Evolutionary conservation across 2,797 vertebrate genomes (phyloP).

Genomic region (Sardinella longiceps): DNA sequence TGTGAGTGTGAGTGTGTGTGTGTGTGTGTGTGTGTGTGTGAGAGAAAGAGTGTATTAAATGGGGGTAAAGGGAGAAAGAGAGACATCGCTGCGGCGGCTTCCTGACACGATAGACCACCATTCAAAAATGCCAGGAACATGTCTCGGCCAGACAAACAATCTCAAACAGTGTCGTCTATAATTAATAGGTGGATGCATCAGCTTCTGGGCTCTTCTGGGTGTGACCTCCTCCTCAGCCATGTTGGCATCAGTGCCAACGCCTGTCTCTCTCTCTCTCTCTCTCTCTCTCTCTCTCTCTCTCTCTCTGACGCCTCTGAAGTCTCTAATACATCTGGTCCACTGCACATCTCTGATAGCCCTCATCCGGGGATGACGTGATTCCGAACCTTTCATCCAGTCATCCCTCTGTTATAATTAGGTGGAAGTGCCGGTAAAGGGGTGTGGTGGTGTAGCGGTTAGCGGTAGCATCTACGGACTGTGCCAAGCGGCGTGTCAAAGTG

Average conservation of each 20-base stretch:
- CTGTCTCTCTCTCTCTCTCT: not conserved
- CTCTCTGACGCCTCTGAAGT: not conserved
- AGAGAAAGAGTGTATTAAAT: not conserved
- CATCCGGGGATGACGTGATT: constrained; percentile 60
- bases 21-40: not conserved
- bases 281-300: not conserved
- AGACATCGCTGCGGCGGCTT: not conserved
- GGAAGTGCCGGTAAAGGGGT: not conserved
- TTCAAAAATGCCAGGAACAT: constrained; percentile 49
- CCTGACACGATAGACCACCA: constrained; percentile 48
- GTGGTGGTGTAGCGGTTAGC: constrained; percentile 34
- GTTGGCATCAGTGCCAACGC: constrained; percentile 53
- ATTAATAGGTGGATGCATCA: constrained; percentile 46
- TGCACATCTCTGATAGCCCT: constrained; percentile 56
- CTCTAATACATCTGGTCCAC: constrained; percentile 52
- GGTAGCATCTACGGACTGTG: constrained; percentile 46
- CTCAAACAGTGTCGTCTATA: constrained; percentile 38
- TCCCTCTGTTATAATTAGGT: constrained; percentile 56
- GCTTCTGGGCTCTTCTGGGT: constrained; percentile 47
- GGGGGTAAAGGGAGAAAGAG: not conserved
- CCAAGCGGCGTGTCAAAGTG: constrained; percentile 57
- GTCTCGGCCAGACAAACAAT: constrained; percentile 35
- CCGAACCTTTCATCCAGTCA: constrained; percentile 58
- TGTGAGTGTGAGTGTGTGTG: not conserved
- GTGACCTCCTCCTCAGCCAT: constrained; percentile 48